Evolutionary conservation across 2,888 invertebrate genomes (phyloP), one percentile per base, ranked within the genome.

Genomic region (Halictus ligatus): DNA sequence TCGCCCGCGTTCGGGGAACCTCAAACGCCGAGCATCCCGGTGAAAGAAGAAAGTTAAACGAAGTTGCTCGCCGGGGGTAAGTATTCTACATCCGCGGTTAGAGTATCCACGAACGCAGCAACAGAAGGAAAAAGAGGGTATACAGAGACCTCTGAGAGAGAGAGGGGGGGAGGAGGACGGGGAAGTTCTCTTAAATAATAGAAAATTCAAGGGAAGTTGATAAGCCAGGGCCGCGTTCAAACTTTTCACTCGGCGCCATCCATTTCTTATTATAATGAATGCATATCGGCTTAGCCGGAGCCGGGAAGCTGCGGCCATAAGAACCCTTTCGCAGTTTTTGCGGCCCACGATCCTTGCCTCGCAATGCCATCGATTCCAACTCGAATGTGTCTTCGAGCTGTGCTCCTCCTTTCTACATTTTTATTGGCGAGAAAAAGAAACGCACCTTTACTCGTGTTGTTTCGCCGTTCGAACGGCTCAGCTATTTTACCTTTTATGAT

Each of bases 221-320:
- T 95, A 95, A 95, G 95, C 93, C 92, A 91, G 90, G 90, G 35
- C 91, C 93, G 90, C 91, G 89, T 85, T 91, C 86, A 89, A 92
- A 92, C 92, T 90, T 92, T 91, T 92, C 91, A 89, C 91, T 90
- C 89, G 89, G 78, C 84, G 87, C 87, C 92, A 93, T 92, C 91
- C 94, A 94, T 94, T 94, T 93, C 94, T 94, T 94, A 94, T 94
- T 94, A 93, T 95, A 95, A 95, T 94, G 94, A 95, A 95, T 95
- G 94, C 94, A 95, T 94, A 95, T 95, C 94, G 94, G 95, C 95
- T 95, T 95, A 95, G 92, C 92, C 91, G 92, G 91, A 92, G 93
- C 91, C 90, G 90, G 89, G 92, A 91, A 88, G 91, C 86, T 88
- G 85, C 75, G 80, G 74, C 83, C 81, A 86, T 92, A 89, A 92